Base-by-base conservation (phyloP, 1,140 invertebrate species). In the Lycorma delicatula region DNA sequence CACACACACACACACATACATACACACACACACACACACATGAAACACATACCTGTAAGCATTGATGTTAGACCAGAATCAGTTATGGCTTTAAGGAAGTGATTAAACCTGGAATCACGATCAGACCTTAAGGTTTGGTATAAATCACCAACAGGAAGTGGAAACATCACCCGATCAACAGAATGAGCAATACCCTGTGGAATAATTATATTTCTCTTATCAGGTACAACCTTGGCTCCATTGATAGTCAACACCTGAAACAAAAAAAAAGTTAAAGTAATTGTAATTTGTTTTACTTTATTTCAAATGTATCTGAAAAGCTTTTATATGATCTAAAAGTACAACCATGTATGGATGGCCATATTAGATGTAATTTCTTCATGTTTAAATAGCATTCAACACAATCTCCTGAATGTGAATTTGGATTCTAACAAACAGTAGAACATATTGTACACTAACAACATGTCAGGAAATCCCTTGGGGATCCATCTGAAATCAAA, bases 81-180 rank as follows among this genome's bases (percentile, higher is more conserved):
- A 54, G 85, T 82, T 1, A 92, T 68, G 1, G 87, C 82, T 66
- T 83, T 83, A 7, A 92, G 70, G 75, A 92, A 89, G 54, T 78
- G 84, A 7, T 83, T 84, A 70, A 91, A 91, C 59, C 87, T 74
- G 49, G 82, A 76, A 65, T 90, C 87, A 23, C 87, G 74, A 73
- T 90, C 88, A 1, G 87, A 85, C 67, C 88, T 85, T 28, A 91
- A 72, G 0, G 87, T 90, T 67, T 89, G 86, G 12, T 89, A 77
- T 29, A 91, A 72, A 74, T 90, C 87, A 18, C 87, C 89, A 13
- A 89, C 87, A 0, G 87, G 87, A 56, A 90, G 73, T 2, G 89
- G 89, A 72, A 91, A 91, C 81, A 93, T 87, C 0, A 93, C 89
- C 58, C 88, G 77, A 70, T 92, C 89, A 1, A 94, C 79, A 0